Conservation (phyloP, 2,888 invertebrate genomes). For the Girardia tigrina region DNA sequence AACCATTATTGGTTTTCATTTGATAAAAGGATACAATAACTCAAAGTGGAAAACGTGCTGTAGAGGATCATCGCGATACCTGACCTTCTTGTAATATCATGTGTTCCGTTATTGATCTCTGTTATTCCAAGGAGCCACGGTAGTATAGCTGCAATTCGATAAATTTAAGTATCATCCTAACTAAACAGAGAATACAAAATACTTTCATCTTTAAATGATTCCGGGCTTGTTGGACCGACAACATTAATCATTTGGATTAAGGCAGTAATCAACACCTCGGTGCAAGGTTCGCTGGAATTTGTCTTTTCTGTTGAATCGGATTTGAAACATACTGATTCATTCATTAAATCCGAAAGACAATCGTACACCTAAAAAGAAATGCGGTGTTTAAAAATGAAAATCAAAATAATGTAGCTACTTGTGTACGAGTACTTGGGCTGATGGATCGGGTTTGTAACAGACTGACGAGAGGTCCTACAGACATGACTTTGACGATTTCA, state of each 20-base stretch:
- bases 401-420: no score
- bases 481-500: constrained; percentile 10
- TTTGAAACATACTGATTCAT: constrained; percentile 7
- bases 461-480: neutral
- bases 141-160: neutral
- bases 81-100: neutral
- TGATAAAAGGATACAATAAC: neutral
- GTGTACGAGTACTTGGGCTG: neutral
- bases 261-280: neutral
- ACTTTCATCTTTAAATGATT: constrained; percentile 11
- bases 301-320: neutral
- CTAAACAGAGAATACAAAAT: neutral
- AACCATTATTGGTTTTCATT: no score
- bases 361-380: neutral
- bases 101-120: neutral
- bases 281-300: neutral
- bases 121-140: neutral
- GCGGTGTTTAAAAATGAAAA: no score
- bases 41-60: constrained; percentile 10
- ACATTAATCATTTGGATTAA: constrained; percentile 10
- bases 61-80: neutral
- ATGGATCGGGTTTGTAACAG: neutral
- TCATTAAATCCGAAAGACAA: neutral
- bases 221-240: neutral
- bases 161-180: neutral